These are phyloP conservation scores for Amblyteles armatorius DNA, from an alignment of 2,888 invertebrate species.

Conservation along the genomic window DNA sequence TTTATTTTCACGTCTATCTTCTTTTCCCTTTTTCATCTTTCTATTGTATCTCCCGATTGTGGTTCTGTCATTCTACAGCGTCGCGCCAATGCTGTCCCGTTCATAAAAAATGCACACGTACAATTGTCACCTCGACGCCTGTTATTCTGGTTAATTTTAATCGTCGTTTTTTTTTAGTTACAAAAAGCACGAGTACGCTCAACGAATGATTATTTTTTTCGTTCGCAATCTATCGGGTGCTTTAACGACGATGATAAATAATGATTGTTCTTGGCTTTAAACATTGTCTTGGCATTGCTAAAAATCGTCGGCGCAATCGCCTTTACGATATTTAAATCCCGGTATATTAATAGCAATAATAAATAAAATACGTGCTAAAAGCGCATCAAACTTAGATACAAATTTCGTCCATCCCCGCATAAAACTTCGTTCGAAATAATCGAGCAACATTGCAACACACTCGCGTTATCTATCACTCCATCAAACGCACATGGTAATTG, in stretches of 20 bases:
- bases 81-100: neutral
- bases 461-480: constrained; percentile 3
- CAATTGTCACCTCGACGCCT: constrained; percentile 8
- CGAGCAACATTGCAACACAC: neutral
- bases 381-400: constrained; percentile 39
- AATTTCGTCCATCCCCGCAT: constrained; percentile 27
- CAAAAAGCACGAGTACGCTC: constrained; percentile 58
- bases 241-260: constrained; percentile 49
- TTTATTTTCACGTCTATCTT: constrained; percentile 32
- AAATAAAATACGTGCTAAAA: constrained; percentile 31
- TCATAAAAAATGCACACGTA: constrained; percentile 42
- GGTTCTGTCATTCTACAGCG: constrained; percentile 10
- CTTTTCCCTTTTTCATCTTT: neutral
- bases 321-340: neutral
- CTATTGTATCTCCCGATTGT: neutral
- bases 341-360: neutral
- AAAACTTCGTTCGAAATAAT: constrained; percentile 7
- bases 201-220: constrained; percentile 27
- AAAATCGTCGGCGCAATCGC: constrained; percentile 30
- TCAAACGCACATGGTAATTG: constrained; percentile 30
- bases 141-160: constrained; percentile 40
- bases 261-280: constrained; percentile 65
- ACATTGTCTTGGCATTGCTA: constrained; percentile 53
- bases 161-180: constrained; percentile 12
- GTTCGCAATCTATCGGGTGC: constrained; percentile 25